Base-by-base conservation (phyloP, 1,140 invertebrate genomes). In the Aphelinus atriplicis region DNA sequence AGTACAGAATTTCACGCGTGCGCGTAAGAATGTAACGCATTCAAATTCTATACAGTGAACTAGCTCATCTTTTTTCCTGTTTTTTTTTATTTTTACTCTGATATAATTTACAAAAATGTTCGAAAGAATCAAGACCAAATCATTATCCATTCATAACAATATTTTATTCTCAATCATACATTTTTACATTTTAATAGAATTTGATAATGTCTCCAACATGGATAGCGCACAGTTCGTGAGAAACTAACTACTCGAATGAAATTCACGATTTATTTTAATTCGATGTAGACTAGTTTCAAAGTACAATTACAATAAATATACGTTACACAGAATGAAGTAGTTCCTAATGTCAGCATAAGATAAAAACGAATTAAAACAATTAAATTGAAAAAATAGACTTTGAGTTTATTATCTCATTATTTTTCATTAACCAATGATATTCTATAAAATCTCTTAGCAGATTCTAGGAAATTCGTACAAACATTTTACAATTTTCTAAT, bases 141-240 rank as follows among this genome's bases (percentile, higher is more conserved):
- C 10, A 2, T 67, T 61, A 48, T 66, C 48, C 75, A 76, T 71
- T 73, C 77, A 69, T 84, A 83, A 84, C 81, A 84, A 84, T 83
- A 77, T 80, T 80, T 86, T 84, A 82, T 84, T 83, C 67, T 83
- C 81, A 85, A 80, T 86, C 83, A 82, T 82, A 81, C 82, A 78
- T 81, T 81, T 83, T 82, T 82, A 84, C 80, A 84, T 82, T 78
- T 82, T 75, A 78, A 83, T 84, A 83, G 80, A 82, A 81, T 83
- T 68, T 81, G 76, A 81, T 79, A 81, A 78, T 79, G 71, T 68
- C 78, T 81, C 78, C 76, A 84, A 82, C 79, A 78, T 80, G 78
- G 71, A 76, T 79, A 79, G 75, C 50, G 79, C 70, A 78, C 70
- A 78, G 62, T 70, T 75, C 60, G 77, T 67, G 42, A 73, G 69